Percentiles rank a stretch among this genome's conserved stretches.
Conservation (phyloP, 2,888 invertebrate species). For the Lepeophtheirus nordmannii region DNA sequence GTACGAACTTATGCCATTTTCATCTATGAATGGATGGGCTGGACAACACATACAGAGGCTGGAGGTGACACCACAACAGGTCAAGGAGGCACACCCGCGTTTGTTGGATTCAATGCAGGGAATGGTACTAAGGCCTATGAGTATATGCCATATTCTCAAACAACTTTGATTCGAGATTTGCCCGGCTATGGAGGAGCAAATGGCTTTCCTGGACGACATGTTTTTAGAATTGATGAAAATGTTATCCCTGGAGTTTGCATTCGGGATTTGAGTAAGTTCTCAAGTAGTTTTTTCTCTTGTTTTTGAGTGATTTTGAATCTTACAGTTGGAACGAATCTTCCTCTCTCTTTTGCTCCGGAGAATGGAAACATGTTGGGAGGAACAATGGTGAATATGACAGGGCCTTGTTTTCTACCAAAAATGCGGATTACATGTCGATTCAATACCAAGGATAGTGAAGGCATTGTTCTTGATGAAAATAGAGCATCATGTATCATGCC, state of each 20-base stretch:
- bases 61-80: constrained; percentile 73
- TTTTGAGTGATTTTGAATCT: neutral
- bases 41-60: constrained; percentile 79
- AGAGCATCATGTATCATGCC: constrained; percentile 81
- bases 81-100: constrained; percentile 72
- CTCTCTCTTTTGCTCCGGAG: constrained; percentile 76
- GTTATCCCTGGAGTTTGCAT: constrained; percentile 76
- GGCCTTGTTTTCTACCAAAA: constrained; percentile 68
- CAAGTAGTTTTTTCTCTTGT: neutral
- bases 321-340: constrained; percentile 51
- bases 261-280: constrained; percentile 34
- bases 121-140: constrained; percentile 78
- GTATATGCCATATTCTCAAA: constrained; percentile 74
- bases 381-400: constrained; percentile 85
- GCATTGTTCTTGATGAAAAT: constrained; percentile 38
- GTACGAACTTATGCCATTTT: constrained; percentile 85
- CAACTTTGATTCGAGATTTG: constrained; percentile 61
- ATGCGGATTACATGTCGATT: constrained; percentile 56
- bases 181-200: constrained; percentile 72
- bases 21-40: constrained; percentile 77
- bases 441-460: constrained; percentile 30
- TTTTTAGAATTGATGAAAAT: constrained; percentile 86
- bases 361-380: constrained; percentile 96
- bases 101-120: constrained; percentile 88
- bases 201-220: constrained; percentile 71